Conservation (phyloP, 2,113 vertebrate species). For the Hemicordylus capensis region DNA sequence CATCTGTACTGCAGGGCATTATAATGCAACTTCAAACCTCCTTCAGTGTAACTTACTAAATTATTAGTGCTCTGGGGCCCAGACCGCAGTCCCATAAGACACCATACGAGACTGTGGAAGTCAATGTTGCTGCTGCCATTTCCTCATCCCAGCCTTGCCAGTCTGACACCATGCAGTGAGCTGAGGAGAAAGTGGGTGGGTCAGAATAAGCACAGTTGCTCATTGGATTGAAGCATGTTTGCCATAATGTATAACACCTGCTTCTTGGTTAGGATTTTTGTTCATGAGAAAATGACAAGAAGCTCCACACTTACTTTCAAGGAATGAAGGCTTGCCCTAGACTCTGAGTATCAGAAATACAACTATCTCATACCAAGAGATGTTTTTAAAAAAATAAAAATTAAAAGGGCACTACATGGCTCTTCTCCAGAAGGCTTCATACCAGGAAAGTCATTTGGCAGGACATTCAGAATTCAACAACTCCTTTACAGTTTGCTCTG, state of each 20-base stretch:
- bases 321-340: neutral
- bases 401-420: neutral
- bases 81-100: neutral
- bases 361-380: neutral
- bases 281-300: neutral
- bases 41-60: neutral
- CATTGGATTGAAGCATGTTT: neutral
- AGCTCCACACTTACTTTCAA: neutral
- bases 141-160: neutral
- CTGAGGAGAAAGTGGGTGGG: neutral
- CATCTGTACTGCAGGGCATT: neutral
- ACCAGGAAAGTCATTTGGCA: conserved; percentile 2
- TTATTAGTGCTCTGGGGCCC: neutral
- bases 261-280: neutral
- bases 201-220: neutral
- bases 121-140: neutral
- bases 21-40: no score
- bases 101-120: neutral
- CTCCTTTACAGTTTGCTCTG: conserved; percentile 5
- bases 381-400: neutral
- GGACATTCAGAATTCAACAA: conserved; percentile 1
- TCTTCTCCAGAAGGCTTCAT: neutral
- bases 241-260: neutral
- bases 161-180: neutral
- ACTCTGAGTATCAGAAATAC: neutral